Percentiles rank a stretch among this genome's conserved stretches.
phyloP scores from a whole-genome alignment of 1,140 invertebrate species.

The Hyles vespertilio region DNA sequence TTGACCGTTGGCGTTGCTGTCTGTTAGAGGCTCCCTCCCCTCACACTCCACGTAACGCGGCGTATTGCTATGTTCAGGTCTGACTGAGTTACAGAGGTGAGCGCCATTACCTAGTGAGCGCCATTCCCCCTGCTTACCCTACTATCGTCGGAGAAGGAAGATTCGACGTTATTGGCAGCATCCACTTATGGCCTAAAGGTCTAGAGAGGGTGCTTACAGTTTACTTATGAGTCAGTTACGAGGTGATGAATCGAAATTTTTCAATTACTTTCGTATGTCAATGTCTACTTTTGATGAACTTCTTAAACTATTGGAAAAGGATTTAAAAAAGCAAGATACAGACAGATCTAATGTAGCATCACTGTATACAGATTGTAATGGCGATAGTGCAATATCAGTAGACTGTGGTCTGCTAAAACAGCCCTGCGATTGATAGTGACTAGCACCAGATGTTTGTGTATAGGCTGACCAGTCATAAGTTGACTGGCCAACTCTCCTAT shows the following conservation, averaged over 20 bases:
- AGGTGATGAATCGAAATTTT: conserved; percentile 1
- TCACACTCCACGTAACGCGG: too few species aligned
- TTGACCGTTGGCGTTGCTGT: too few species aligned
- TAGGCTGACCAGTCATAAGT: conserved; percentile 10
- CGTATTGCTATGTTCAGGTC: too few species aligned
- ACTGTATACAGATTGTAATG: conserved; percentile 18
- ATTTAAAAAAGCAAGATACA: conserved; percentile 19
- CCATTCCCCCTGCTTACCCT: too few species aligned
- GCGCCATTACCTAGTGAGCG: too few species aligned
- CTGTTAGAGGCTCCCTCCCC: too few species aligned
- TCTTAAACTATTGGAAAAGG: conserved; percentile 29
- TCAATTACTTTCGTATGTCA: conserved; percentile 20
- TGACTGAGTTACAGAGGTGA: too few species aligned
- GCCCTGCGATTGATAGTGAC: background rate
- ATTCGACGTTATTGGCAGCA: conserved; percentile 20
- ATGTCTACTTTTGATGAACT: conserved; percentile 27
- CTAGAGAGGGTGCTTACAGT: too few species aligned
- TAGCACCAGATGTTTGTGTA: conserved; percentile 14
- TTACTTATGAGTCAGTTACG: background rate
- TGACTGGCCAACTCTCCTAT: conserved; percentile 15
- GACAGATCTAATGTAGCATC: conserved; percentile 16
- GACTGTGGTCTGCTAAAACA: too few species aligned
- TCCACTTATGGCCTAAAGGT: background rate
- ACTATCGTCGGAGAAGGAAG: conserved; percentile 21
- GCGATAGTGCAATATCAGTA: too few species aligned